Evolutionary conservation across 2,888 invertebrate genomes (phyloP), one percentile per base, ranked within the genome.

Genomic region (Ethmia dodecea): DNA sequence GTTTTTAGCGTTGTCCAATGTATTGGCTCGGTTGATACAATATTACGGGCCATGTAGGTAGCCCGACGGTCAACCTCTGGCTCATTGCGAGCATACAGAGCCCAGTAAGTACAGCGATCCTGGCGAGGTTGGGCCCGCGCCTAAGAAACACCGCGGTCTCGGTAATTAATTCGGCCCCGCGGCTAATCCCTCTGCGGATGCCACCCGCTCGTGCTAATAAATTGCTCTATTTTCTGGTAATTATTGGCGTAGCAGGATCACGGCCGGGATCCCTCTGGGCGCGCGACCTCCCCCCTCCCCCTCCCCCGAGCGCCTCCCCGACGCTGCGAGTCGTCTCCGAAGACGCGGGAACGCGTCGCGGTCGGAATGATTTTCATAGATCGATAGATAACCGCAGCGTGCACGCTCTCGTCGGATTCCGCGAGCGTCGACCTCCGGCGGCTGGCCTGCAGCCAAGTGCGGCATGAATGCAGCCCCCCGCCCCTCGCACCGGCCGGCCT

Each of bases 401-500:
- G 18, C 18, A 18, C 18, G 9, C 2, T 1, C 18, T 10, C 12
- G 22, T n/a, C n/a, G n/a, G 26, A 4, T n/a, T 11, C 12, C 8
- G 5, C 25, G 26, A 28, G 13, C 28, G 28, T 13, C 13, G 28
- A 13, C 28, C 28, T 10, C 3, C 10, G 16, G 25, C 24, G 15
- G 33, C 33, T 32, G 30, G 38, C 33, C 30, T 13, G 33, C 27
- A 12, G 30, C 38, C 38, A 37, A 8, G 13, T 13, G 2, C 10
- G 24, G 3, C 9, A 4, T 6, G 24, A n/a, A 4, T 6, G 25
- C 5, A 31, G 14, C 26, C 13, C 20, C 15, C 24, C 6, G 28
- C 25, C 4, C 20, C 13, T n/a, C 29, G 31, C 28, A 16, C 24
- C 37, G 20, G 28, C 28, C 33, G 37, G 30, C 37, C 37, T 35